Evolutionary conservation across 2,888 invertebrate genomes (phyloP), one percentile per base, ranked within the genome.

Genomic region (Drosophila rubida): DNA sequence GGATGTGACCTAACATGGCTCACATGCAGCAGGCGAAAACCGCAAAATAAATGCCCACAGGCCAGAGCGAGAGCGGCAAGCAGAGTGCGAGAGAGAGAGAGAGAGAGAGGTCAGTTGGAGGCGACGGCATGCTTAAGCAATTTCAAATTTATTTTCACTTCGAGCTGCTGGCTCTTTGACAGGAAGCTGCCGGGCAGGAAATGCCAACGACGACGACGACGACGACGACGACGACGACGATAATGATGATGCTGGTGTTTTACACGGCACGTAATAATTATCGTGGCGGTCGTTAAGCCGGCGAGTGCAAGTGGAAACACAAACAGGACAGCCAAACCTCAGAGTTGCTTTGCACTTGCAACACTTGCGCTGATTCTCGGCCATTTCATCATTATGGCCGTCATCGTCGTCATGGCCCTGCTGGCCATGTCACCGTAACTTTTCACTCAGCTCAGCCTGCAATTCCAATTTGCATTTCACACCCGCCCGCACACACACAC

Each of bases 21-120:
- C 49, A 61, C 57, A 49, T 71, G 64, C 48, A 41, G 41, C 9
- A 19, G 54, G 55, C 68, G 35, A 22, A 62, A 64, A 55, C 85
- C 86, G 61, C 83, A 82, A 67, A 75, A 69, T 65, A 79, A 80
- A 86, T 82, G 76, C 49, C 76, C 69, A 73, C 65, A 65, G 49
- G 86, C 69, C 82, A 82, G 77, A 69, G 74, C 48, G 30, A 46
- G 1, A 23, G 44, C n/a, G 22, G 14, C 16, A 19, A 19, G 14
- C 14, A 16, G 44, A 14, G n/a, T 9, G 44, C 4, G 16, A 2
- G 16, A 9, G 48, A 49, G 32, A 11, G 16, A 19, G 48, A 35
- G 46, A 37, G 50, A 74, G 58, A 42, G 60, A 42, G 58, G 69
- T 68, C 69, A 65, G 30, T 49, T 32, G 41, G 41, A 55, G 37